These are phyloP conservation scores for Grammomys dolichurus DNA, from an alignment of 2,113 vertebrate species.

Conservation along the genomic window DNA sequence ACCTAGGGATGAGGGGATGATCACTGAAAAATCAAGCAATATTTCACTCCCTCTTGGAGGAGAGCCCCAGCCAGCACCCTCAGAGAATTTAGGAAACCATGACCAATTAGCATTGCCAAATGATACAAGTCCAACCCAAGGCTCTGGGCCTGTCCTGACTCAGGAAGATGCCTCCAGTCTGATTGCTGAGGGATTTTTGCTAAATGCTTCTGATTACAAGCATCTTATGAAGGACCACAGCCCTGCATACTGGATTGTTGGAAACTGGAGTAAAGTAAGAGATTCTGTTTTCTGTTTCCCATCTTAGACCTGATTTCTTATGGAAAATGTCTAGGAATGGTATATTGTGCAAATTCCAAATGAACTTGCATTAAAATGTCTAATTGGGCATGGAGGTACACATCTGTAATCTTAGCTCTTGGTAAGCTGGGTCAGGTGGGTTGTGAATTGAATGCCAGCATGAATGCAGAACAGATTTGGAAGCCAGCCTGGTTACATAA, in stretches of 20 bases:
- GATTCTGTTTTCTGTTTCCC: not conserved
- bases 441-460: not conserved
- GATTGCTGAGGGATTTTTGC: constrained; percentile 65
- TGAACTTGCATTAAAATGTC: not conserved
- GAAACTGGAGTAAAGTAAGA: constrained; percentile 95
- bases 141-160: constrained; percentile 15
- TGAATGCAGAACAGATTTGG: not conserved
- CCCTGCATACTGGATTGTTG: constrained; percentile 90
- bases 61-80: not conserved
- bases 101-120: constrained; percentile 52
- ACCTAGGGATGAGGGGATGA: constrained; percentile 29
- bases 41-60: not conserved
- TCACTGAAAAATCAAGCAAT: not conserved
- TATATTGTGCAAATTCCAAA: not conserved
- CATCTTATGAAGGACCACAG: constrained; percentile 68
- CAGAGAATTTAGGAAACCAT: constrained; percentile 58
- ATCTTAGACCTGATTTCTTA: not conserved
- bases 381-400: not conserved
- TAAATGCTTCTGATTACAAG: constrained; percentile 71
- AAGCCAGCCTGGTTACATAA: not conserved
- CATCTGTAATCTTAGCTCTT: not conserved
- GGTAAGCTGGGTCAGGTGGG: not conserved
- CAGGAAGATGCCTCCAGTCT: constrained; percentile 65
- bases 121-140: not conserved
- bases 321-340: not conserved